Conservation (phyloP, 2,113 vertebrate genomes). For the Mirza zaza region DNA sequence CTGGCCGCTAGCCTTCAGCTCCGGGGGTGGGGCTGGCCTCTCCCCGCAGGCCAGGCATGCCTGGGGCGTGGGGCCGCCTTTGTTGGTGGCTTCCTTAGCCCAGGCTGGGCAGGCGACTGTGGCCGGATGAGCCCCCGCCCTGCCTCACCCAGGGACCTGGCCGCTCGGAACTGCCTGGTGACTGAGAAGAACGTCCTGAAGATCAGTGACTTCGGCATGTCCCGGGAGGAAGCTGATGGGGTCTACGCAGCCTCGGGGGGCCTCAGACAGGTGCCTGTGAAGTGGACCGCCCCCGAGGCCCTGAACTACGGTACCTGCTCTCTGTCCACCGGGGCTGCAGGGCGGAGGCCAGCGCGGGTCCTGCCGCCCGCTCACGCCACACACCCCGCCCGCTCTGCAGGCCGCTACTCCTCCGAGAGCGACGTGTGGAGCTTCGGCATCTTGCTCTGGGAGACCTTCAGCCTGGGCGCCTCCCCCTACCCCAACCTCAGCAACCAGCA, state of each 20-base stretch:
- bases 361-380: accelerated
- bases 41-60: accelerated
- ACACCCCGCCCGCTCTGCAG: slow-evolving; percentile 78
- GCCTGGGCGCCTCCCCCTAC: slow-evolving; percentile 91
- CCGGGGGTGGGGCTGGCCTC: accelerated
- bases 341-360: not conserved
- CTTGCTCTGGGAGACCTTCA: slow-evolving; percentile 96
- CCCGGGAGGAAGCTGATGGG: slow-evolving; percentile 93
- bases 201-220: slow-evolving; percentile 99
- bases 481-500: slow-evolving; percentile 94
- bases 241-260: slow-evolving; percentile 92
- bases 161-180: slow-evolving; percentile 97
- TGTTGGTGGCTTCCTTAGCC: not conserved
- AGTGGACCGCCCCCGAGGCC: slow-evolving; percentile 97
- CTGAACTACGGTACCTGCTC: slow-evolving; percentile 91
- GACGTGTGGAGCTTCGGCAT: slow-evolving; percentile 98
- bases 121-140: accelerated
- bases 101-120: not conserved
- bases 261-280: slow-evolving; percentile 95
- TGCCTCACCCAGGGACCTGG: slow-evolving; percentile 88
- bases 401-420: slow-evolving; percentile 93
- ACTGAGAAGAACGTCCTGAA: slow-evolving; percentile 91
- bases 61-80: not conserved
- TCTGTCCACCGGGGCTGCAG: not conserved
- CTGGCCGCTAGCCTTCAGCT: accelerated